Evolutionary conservation across 2,888 invertebrate genomes (phyloP).

Genomic region (Philonicus albiceps): DNA sequence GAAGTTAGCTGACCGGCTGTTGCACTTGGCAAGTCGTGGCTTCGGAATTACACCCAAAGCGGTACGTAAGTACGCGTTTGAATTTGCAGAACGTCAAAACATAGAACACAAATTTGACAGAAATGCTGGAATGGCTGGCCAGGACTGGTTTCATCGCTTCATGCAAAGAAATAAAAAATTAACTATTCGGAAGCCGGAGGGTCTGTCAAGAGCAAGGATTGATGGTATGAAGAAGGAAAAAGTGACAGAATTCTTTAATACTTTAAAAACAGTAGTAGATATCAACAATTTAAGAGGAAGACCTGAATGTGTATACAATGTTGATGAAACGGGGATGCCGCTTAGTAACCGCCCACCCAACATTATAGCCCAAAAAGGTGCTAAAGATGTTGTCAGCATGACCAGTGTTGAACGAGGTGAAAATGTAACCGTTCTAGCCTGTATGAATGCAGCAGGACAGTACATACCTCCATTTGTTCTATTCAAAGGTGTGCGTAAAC

Average conservation of each 20-base stretch:
- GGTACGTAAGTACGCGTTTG: too few relatives aligned
- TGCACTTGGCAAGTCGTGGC: too few relatives aligned
- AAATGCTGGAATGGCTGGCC: too few relatives aligned
- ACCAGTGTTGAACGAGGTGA: neutral
- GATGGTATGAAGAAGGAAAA: neutral
- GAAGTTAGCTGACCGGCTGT: too few relatives aligned
- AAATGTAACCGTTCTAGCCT: too few relatives aligned
- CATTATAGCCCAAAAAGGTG: neutral
- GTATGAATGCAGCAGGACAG: too few relatives aligned
- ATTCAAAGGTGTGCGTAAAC: too few relatives aligned
- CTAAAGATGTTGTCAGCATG: neutral
- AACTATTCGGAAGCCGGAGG: neutral
- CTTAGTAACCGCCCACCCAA: neutral
- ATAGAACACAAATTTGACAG: too few relatives aligned
- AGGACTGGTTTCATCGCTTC: neutral
- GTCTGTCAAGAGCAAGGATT: conserved; percentile 19
- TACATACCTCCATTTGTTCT: too few relatives aligned
- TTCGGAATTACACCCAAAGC: too few relatives aligned
- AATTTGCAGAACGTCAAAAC: too few relatives aligned
- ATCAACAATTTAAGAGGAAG: neutral
- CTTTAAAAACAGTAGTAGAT: neutral
- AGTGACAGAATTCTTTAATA: neutral
- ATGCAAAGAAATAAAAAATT: neutral
- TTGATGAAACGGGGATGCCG: neutral
- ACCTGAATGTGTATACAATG: neutral